phyloP scores from a whole-genome alignment of 2,888 invertebrate genomes.

The Kuschelorhynchus macadamiae region DNA sequence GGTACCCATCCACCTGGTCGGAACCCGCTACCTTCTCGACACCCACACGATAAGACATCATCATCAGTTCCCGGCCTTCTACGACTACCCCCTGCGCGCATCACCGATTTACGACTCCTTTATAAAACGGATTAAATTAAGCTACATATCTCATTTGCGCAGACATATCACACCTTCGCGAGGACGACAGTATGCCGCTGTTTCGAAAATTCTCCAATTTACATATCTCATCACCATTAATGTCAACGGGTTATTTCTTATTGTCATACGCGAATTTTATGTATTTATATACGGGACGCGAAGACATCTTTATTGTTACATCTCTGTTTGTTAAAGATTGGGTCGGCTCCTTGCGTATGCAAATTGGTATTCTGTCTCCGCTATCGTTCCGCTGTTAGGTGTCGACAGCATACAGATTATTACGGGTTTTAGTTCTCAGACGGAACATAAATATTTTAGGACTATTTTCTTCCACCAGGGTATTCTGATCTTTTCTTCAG shows the following conservation, averaged over 20 bases:
- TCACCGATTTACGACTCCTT: slow-evolving; percentile 56
- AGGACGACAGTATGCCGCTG: slow-evolving; percentile 52
- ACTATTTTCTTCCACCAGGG: too few relatives aligned
- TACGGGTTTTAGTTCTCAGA: background rate
- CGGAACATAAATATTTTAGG: too few relatives aligned
- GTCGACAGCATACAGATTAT: background rate
- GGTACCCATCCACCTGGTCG: slow-evolving; percentile 38
- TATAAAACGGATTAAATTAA: slow-evolving; percentile 58
- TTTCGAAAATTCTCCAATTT: slow-evolving; percentile 54
- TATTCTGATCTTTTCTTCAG: too few relatives aligned
- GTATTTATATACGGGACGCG: slow-evolving; percentile 35
- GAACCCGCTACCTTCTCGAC: slow-evolving; percentile 47
- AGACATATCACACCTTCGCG: slow-evolving; percentile 56
- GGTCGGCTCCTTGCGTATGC: slow-evolving; percentile 43
- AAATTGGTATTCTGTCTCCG: slow-evolving; percentile 23
- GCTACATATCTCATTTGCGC: slow-evolving; percentile 55
- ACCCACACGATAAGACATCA: slow-evolving; percentile 53
- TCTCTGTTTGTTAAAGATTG: slow-evolving; percentile 47
- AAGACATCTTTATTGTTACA: slow-evolving; percentile 47
- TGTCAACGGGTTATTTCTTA: slow-evolving; percentile 48
- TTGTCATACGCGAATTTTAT: slow-evolving; percentile 47
- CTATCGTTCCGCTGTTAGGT: background rate
- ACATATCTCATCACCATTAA: slow-evolving; percentile 60
- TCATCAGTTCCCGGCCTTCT: slow-evolving; percentile 35
- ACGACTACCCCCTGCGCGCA: slow-evolving; percentile 51